phyloP scores from a whole-genome alignment of 2,888 invertebrate species.

The Agriopis leucophaearia region DNA sequence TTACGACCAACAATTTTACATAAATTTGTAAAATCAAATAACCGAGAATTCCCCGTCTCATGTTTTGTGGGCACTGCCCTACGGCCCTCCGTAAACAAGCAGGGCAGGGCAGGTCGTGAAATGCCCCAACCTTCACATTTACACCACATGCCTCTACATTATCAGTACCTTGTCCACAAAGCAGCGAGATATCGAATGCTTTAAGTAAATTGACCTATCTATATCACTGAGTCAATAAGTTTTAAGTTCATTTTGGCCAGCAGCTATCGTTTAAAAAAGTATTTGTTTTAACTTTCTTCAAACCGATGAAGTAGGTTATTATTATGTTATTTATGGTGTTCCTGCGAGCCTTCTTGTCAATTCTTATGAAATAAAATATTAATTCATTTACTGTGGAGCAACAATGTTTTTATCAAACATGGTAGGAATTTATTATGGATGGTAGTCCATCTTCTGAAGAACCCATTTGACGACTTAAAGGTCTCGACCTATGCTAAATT shows the following conservation, averaged over 20 bases:
- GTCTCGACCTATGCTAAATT: too few relatives aligned
- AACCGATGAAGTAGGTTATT: background rate
- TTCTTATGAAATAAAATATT: too few relatives aligned
- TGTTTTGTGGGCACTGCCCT: conserved; percentile 11
- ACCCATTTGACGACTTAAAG: too few relatives aligned
- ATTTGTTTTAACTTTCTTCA: background rate
- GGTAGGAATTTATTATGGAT: too few relatives aligned
- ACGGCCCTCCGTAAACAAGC: conserved; percentile 1
- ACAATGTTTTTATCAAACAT: too few relatives aligned
- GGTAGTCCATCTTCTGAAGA: too few relatives aligned
- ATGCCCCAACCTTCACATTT: conserved; percentile 56
- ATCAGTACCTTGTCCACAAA: conserved; percentile 10
- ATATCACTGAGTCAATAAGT: conserved; percentile 12
- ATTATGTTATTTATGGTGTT: too few relatives aligned
- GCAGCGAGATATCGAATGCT: conserved; percentile 13
- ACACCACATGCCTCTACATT: conserved; percentile 26
- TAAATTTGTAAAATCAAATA: background rate
- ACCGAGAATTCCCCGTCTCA: background rate
- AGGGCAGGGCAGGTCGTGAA: conserved; percentile 52
- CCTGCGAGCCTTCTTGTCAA: too few relatives aligned
- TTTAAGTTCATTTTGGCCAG: background rate
- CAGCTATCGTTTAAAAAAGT: background rate
- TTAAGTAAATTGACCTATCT: conserved; percentile 1
- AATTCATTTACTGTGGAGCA: too few relatives aligned
- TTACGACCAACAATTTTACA: background rate